Evolutionary conservation across 1,140 invertebrate genomes (phyloP), one percentile per base, ranked within the genome.

Genomic region (Drosophila orena): DNA sequence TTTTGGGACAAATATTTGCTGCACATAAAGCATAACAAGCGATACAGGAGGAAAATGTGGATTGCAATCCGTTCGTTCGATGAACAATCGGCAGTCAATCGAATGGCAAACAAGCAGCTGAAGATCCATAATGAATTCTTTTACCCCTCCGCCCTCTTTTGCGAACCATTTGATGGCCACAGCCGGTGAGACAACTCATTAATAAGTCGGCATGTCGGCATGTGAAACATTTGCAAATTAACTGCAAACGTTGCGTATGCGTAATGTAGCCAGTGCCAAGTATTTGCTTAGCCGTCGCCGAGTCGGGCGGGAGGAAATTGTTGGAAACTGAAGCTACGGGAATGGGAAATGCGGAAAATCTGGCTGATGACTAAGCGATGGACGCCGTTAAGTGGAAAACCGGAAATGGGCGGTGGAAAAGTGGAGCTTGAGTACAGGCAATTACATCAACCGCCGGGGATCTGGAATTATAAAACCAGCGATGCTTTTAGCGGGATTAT

Each of bases 161-260:
- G 49, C 38, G 24, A 54, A 30, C 24, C 20, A 47, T 85, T 77
- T 74, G 79, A 74, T 60, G 54, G 43, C 46, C 47, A 20, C 73
- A 42, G 43, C 30, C 50, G 52, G 57, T 61, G 65, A 54, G 81
- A 80, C 73, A 86, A 72, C 83, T 86, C 83, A 88, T 86, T 86
- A 88, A 88, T 74, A 79, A 72, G 78, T 77, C 83, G 77, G 74
- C 59, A 79, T 81, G 78, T 77, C 83, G 77, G 74, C 59, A 79
- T 81, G 74, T 72, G 70, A 65, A 81, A 88, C 83, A 81, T 86
- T 86, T 79, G 78, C 79, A 86, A 88, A 86, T 86, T 86, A 88
- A 86, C 83, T 88, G 83, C 83, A 72, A 76, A 81, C 83, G 83
- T 88, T 64, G 78, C 83, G 75, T 86, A 81, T 88, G 71, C 83